Conservation (phyloP, 2,113 vertebrate genomes). For the Catharus fuscescens region DNA sequence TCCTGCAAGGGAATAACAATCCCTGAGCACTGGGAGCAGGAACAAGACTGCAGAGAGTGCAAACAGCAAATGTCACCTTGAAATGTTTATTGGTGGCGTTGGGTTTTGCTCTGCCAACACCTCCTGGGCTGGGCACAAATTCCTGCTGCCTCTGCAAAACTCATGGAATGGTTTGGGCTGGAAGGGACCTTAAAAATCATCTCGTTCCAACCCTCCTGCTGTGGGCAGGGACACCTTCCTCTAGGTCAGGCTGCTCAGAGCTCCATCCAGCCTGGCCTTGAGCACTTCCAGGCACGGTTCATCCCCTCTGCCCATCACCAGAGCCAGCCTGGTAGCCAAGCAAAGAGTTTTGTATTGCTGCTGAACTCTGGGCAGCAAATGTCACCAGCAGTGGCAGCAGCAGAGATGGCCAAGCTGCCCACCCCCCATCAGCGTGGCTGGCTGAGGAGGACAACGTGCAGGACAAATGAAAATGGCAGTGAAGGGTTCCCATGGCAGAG, state of each 20-base stretch:
- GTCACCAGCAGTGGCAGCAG: accelerated
- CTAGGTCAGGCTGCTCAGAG: not conserved
- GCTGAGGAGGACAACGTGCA: not conserved
- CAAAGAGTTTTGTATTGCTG: not conserved
- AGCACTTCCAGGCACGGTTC: not conserved
- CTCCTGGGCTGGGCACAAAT: not conserved
- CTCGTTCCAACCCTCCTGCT: not conserved
- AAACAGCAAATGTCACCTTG: not conserved
- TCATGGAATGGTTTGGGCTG: not conserved
- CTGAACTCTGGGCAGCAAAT: accelerated
- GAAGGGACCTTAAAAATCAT: not conserved
- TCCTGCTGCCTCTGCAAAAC: not conserved
- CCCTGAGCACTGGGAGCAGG: not conserved
- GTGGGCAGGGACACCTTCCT: not conserved
- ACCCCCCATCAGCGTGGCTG: accelerated
- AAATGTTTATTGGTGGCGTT: not conserved
- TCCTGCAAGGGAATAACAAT: not conserved
- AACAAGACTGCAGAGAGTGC: not conserved
- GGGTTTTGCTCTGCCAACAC: not conserved
- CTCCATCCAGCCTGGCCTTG: not conserved
- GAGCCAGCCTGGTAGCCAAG: accelerated
- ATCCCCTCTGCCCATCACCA: not conserved
- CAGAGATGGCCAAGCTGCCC: not conserved
- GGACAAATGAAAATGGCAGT: not conserved
- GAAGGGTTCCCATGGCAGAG: not conserved